Evolutionary conservation across 1,140 invertebrate genomes (phyloP).

Genomic region (Zaprionus gabonicus): DNA sequence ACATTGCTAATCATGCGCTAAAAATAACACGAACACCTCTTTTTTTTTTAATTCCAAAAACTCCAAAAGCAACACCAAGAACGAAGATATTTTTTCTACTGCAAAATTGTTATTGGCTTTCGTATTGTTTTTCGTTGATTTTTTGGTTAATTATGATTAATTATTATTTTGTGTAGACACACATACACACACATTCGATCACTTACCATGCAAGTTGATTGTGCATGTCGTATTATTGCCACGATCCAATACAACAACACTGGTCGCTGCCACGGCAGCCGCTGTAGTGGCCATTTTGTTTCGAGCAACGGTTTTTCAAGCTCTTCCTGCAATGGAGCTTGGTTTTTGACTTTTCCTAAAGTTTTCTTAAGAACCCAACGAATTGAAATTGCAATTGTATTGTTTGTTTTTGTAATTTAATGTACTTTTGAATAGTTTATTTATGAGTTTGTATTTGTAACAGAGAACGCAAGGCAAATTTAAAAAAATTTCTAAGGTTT

Average conservation of each 20-base stretch:
- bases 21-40: conserved; percentile 74
- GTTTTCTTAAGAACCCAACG: not conserved
- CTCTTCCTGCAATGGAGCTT: conserved; percentile 10
- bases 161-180: conserved; percentile 45
- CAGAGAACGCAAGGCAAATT: conserved; percentile 18
- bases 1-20: conserved; percentile 73
- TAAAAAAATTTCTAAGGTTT: conserved; percentile 1
- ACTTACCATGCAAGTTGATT: conserved; percentile 96
- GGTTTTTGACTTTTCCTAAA: not conserved
- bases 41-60: not conserved
- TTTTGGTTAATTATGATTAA: conserved; percentile 80
- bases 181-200: conserved; percentile 14
- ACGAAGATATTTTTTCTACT: conserved; percentile 37
- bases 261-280: conserved; percentile 92
- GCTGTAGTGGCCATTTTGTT: conserved; percentile 74
- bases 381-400: not conserved
- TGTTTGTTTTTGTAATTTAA: not conserved
- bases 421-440: not conserved
- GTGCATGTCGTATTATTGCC: conserved; percentile 98
- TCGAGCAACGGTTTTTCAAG: conserved; percentile 58
- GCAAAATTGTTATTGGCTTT: conserved; percentile 47
- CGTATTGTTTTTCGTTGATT: conserved; percentile 17
- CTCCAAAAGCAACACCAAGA: conserved; percentile 34
- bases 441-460: conserved; percentile 12
- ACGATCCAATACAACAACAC: conserved; percentile 96